Conservation (phyloP, 2,797 vertebrate species). For the Pantherophis alleghaniensis region DNA sequence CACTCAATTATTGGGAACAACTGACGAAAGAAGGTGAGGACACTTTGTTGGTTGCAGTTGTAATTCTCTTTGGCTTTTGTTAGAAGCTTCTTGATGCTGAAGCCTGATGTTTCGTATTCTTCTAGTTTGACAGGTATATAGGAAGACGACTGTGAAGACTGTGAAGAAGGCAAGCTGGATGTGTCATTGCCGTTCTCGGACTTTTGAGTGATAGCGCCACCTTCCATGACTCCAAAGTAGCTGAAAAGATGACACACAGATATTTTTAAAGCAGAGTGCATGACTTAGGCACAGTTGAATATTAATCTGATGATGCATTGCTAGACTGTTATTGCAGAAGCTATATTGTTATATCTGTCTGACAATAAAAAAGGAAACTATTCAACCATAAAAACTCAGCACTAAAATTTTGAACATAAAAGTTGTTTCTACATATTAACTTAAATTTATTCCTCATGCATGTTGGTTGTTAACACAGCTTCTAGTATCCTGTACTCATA, state of each 20-base stretch:
- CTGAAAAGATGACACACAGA: conserved; percentile 21
- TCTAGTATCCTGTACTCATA: background rate
- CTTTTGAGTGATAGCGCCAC: background rate
- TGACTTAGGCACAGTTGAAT: background rate
- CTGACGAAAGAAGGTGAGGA: conserved; percentile 18
- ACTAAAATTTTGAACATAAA: background rate
- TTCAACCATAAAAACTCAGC: background rate
- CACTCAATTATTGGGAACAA: conserved; percentile 61
- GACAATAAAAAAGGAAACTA: background rate
- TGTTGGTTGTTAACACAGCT: background rate
- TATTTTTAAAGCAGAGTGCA: background rate
- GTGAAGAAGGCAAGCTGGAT: background rate
- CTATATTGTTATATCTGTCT: background rate
- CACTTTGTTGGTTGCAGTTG: background rate
- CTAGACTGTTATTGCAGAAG: background rate
- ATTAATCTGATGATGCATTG: background rate
- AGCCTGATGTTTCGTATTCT: conserved; percentile 26
- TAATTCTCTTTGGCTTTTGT: conserved; percentile 40
- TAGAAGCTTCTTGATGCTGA: conserved; percentile 38
- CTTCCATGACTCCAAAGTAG: conserved; percentile 36
- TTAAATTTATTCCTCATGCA: background rate
- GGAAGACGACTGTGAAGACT: conserved; percentile 2
- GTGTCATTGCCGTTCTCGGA: background rate
- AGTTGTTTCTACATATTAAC: background rate
- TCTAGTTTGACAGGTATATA: conserved; percentile 50